A percentile compares a stretch with the other conserved stretches of the same genome.
These are phyloP conservation scores for Climacteris rufus DNA, from an alignment of 2,113 vertebrate genomes.

Conservation along the genomic window DNA sequence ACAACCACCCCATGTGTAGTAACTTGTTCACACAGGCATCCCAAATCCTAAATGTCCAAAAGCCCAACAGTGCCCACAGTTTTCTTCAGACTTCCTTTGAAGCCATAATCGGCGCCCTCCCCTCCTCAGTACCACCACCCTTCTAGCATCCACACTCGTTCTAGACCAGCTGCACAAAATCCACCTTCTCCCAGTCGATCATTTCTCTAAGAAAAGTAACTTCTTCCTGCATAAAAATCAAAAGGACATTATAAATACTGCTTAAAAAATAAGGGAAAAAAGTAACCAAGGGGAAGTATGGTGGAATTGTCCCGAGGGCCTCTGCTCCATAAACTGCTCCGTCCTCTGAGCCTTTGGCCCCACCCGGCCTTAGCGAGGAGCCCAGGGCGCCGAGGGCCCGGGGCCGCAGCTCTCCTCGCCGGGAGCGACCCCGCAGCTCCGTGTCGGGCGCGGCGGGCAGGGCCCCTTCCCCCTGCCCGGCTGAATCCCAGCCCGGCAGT, in stretches of 20 bases:
- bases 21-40: too few species aligned
- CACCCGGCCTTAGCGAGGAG: neutral
- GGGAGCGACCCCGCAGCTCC: neutral
- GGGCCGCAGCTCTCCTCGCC: neutral
- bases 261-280: too few species aligned
- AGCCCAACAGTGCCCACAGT: neutral
- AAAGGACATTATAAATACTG: neutral
- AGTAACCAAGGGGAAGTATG: neutral
- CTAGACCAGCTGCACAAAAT: neutral
- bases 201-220: neutral
- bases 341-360: neutral
- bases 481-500: neutral
- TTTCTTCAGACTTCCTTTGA: too few species aligned
- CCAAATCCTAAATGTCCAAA: neutral
- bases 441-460: neutral
- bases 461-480: neutral
- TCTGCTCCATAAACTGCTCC: neutral
- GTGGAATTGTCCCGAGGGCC: too few species aligned
- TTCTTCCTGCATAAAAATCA: too few species aligned
- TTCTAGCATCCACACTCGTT: neutral
- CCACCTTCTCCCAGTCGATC: neutral
- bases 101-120: rapidly evolving
- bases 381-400: neutral
- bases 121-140: neutral
- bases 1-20: rapidly evolving